phyloP scores from a whole-genome alignment of 2,888 invertebrate genomes.

The Stratiomys singularior region DNA sequence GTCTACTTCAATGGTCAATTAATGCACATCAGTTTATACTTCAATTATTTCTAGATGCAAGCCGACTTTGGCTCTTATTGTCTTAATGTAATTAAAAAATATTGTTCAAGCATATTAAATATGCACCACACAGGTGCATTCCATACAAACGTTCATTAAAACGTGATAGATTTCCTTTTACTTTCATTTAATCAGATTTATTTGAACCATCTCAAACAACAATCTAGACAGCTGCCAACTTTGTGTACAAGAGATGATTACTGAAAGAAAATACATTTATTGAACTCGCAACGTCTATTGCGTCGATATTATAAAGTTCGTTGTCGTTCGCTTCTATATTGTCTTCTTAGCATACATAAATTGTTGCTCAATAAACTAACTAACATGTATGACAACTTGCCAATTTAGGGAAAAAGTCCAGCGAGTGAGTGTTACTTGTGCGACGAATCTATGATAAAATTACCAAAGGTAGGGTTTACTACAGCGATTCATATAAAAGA shows the following conservation, averaged over 20 bases:
- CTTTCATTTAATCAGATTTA: too few species aligned
- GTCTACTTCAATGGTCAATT: too few species aligned
- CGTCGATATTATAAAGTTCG: slow-evolving; percentile 13
- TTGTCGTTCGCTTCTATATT: slow-evolving; percentile 10
- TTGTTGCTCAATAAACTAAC: background rate
- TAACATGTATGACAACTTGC: slow-evolving; percentile 17
- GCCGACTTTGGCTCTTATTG: too few species aligned
- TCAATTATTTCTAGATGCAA: too few species aligned
- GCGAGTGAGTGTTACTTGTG: background rate
- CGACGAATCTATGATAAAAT: background rate
- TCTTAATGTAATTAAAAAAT: too few species aligned
- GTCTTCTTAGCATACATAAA: background rate
- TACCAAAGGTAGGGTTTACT: slow-evolving; percentile 30
- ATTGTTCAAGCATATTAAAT: too few species aligned
- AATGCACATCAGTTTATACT: too few species aligned
- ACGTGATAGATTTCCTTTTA: too few species aligned
- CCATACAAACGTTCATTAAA: too few species aligned
- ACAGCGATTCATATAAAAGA: slow-evolving; percentile 25
- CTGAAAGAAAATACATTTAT: slow-evolving; percentile 3
- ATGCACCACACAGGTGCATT: too few species aligned
- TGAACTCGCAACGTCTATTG: background rate
- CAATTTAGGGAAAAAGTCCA: slow-evolving; percentile 33
- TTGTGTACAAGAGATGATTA: background rate
- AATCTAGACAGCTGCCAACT: background rate
- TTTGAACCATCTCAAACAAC: background rate